A percentile compares a stretch with the other conserved stretches of the same genome.
Evolutionary conservation across 2,888 invertebrate species (phyloP).

Genomic region (Ypsolopha scabrella): DNA sequence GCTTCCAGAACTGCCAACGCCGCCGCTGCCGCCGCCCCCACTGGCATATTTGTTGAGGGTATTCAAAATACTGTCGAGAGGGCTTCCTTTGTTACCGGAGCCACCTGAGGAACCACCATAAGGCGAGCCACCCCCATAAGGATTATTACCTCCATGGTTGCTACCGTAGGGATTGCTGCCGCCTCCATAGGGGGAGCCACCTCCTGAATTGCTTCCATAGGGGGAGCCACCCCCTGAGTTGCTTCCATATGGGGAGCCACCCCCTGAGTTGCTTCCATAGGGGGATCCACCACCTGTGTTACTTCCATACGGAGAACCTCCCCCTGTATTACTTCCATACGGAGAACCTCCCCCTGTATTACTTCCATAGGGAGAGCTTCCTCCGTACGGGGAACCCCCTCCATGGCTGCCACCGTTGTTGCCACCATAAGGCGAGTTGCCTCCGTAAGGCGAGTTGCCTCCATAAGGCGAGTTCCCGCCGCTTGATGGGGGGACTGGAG

Average conservation of each 20-base stretch:
- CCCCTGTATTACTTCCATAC: constrained; percentile 12
- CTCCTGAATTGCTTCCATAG: constrained; percentile 4
- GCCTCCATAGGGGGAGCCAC: constrained; percentile 2
- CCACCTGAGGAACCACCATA: constrained; percentile 18
- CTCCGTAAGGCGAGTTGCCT: constrained; percentile 19
- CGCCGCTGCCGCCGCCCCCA: constrained; percentile 19
- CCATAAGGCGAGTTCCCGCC: constrained; percentile 10
- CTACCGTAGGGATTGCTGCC: background rate
- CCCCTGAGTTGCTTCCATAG: constrained; percentile 12
- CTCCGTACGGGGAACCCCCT: constrained; percentile 11
- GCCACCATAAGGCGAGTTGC: constrained; percentile 19
- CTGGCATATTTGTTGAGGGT: constrained; percentile 36
- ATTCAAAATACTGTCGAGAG: constrained; percentile 35
- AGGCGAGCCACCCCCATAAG: constrained; percentile 17
- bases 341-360: constrained; percentile 21
- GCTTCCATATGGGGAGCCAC: constrained; percentile 7
- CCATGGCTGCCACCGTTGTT: constrained; percentile 18
- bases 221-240: constrained; percentile 6
- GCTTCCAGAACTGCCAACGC: constrained; percentile 17
- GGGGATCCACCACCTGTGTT: constrained; percentile 16
- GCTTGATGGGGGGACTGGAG: constrained; percentile 6
- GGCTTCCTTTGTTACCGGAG: constrained; percentile 23
- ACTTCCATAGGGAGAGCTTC: constrained; percentile 18
- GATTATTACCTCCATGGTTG: constrained; percentile 13
- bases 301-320: constrained; percentile 20